Evolutionary conservation across 2,888 invertebrate species (phyloP), one percentile per base, ranked within the genome.

Genomic region (Laspeyria flexula): DNA sequence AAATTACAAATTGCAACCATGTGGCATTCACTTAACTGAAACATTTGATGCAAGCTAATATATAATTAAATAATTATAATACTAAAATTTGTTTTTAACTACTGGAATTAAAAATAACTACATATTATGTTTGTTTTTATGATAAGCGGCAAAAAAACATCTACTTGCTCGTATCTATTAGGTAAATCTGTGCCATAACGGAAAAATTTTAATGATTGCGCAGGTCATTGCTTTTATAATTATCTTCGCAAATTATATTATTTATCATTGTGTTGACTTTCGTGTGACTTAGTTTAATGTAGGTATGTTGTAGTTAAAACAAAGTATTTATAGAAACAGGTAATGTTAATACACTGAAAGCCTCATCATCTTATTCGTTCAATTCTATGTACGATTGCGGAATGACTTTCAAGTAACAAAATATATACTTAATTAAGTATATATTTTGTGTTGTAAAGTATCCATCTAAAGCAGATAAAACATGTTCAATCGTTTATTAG

Each of bases 381-480:
- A 18, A 46, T 54, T 46, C 43, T 43, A 41, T 25, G 41, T 29
- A 47, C 34, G 30, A 35, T 37, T 48, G 37, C 37, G 33, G 37
- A 21, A 6, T 30, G 2, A 30, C 25, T 25, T 25, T 25, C 39
- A 34, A 51, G 40, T 64, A 41, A 55, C 53, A 46, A 50, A 62
- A 42, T 40, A 51, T 45, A 50, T 46, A n/a, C n/a, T n/a, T n/a
- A n/a, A n/a, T n/a, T n/a, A n/a, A n/a, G n/a, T n/a, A n/a, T n/a
- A n/a, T n/a, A n/a, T n/a, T n/a, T n/a, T n/a, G n/a, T 43, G 7
- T 53, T 40, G 55, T 44, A 55, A 59, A 33, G 38, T 40, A 58
- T 59, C 59, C 40, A 55, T 40, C 42, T 49, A 53, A 57, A 45
- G 44, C 37, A 51, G 38, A 57, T 51, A 37, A 55, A 46, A 55